Conservation (phyloP, 2,888 invertebrate species). For the Protodeltote pygarga region DNA sequence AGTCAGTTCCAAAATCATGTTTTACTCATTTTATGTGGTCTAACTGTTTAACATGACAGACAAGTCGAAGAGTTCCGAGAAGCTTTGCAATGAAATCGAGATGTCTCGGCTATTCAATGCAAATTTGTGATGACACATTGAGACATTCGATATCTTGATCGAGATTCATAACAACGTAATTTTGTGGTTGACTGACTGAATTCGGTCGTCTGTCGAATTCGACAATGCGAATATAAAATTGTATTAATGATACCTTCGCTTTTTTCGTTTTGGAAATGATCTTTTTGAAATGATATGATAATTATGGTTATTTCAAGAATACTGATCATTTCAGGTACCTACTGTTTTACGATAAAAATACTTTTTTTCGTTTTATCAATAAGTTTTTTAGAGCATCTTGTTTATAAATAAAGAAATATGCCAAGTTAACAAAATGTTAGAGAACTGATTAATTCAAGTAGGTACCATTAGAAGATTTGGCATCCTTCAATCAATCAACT, state of each 20-base stretch:
- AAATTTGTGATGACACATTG: conserved; percentile 59
- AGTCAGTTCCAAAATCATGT: conserved; percentile 19
- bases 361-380: too few relatives aligned
- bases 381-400: too few relatives aligned
- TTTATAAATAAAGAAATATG: too few relatives aligned
- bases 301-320: too few relatives aligned
- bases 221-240: conserved; percentile 13
- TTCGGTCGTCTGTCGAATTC: conserved; percentile 14
- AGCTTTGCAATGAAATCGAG: conserved; percentile 56
- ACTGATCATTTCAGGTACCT: too few relatives aligned
- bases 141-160: conserved; percentile 55
- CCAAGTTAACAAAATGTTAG: too few relatives aligned
- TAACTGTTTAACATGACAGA: conserved; percentile 50
- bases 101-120: conserved; percentile 68
- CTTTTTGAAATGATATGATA: too few relatives aligned
- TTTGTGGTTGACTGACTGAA: conserved; percentile 40
- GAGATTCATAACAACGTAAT: conserved; percentile 38
- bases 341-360: too few relatives aligned
- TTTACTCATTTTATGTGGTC: conserved; percentile 20
- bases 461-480: too few relatives aligned
- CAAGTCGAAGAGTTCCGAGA: conserved; percentile 50
- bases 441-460: too few relatives aligned
- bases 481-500: too few relatives aligned
- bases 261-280: neutral
- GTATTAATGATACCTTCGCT: conserved; percentile 1